Conservation (phyloP, 2,888 invertebrate species). For the Agrilus mali region DNA sequence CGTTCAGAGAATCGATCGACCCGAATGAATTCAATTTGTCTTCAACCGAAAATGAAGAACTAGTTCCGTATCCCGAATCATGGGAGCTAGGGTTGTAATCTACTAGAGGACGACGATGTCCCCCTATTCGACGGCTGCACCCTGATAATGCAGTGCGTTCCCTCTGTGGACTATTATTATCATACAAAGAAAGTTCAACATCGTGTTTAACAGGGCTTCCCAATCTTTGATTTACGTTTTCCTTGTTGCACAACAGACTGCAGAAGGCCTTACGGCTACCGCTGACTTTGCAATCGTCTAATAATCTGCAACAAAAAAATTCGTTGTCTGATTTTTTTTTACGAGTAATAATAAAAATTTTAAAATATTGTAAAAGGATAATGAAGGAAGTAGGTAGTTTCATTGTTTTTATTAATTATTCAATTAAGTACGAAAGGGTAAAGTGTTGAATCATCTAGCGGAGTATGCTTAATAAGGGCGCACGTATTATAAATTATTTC, state of each 20-base stretch:
- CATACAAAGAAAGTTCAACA: conserved; percentile 29
- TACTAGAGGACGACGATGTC: conserved; percentile 34
- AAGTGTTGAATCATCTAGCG: too few species aligned
- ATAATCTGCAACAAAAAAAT: too few species aligned
- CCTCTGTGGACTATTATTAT: conserved; percentile 18
- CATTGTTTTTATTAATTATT: too few species aligned
- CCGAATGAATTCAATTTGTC: conserved; percentile 31
- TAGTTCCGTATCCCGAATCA: conserved; percentile 44
- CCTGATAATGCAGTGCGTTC: conserved; percentile 19
- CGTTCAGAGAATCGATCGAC: conserved; percentile 48
- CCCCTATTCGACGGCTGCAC: conserved; percentile 17
- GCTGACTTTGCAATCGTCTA: too few species aligned
- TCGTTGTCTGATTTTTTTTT: too few species aligned
- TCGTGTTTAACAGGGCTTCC: conserved; percentile 24
- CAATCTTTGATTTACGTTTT: conserved; percentile 20
- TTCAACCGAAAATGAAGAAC: conserved; percentile 24
- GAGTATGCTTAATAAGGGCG: too few species aligned
- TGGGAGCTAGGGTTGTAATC: conserved; percentile 43
- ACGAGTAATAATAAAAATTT: too few species aligned
- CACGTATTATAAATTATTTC: too few species aligned
- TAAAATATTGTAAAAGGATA: too few species aligned
- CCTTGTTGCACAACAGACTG: conserved; percentile 16
- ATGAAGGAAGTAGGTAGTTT: too few species aligned
- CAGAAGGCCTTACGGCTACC: too few species aligned
- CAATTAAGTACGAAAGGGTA: too few species aligned